Conservation (phyloP, 2,113 vertebrate genomes). For the Sciurus niger region DNA sequence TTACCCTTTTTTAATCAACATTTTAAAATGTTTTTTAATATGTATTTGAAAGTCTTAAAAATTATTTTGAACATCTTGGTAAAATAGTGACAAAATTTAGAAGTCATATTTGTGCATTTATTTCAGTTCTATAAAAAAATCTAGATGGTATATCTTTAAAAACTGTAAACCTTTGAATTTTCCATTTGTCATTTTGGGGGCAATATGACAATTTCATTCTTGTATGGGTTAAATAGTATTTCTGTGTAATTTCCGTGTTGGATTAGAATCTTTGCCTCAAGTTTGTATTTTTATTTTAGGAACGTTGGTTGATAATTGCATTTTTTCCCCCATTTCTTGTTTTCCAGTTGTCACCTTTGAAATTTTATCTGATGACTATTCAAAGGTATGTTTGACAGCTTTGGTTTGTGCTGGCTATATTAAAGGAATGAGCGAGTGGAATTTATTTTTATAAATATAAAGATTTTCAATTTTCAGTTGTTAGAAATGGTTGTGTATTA, state of each 20-base stretch:
- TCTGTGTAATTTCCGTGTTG: background rate
- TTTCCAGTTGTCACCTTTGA: conserved; percentile 96
- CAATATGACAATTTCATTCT: conserved; percentile 5
- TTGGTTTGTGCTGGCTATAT: background rate
- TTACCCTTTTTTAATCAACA: background rate
- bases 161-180: conserved; percentile 43
- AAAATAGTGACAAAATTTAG: conserved; percentile 17
- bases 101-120: conserved; percentile 54
- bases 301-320: background rate
- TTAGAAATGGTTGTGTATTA: background rate
- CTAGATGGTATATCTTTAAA: background rate
- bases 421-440: background rate
- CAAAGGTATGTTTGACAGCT: conserved; percentile 93
- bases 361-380: conserved; percentile 98
- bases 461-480: background rate
- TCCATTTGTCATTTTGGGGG: background rate
- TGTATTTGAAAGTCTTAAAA: background rate
- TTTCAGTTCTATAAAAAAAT: conserved; percentile 15
- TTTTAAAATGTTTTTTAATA: background rate
- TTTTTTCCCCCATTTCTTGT: conserved; percentile 78
- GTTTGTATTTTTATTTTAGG: conserved; percentile 44
- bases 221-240: background rate
- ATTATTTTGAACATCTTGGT: conserved; percentile 21
- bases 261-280: conserved; percentile 26
- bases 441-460: conserved; percentile 2